A percentile compares a stretch with the other conserved stretches of the same genome.
phyloP scores from a whole-genome alignment of 1,140 invertebrate species.

The Kradibia gibbosae region DNA sequence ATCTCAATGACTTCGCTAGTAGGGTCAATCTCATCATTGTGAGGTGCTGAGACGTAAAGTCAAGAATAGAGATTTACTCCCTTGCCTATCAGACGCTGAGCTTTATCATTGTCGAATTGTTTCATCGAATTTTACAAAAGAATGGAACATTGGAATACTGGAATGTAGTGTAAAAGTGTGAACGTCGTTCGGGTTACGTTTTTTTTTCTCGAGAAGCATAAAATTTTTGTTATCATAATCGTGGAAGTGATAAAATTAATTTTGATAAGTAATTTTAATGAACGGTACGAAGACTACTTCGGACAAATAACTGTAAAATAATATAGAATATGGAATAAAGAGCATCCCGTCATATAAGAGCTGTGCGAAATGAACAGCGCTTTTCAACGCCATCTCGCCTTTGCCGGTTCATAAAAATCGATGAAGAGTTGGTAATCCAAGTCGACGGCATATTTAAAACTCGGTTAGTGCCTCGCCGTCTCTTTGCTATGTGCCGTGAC shows the following conservation, averaged over 20 bases:
- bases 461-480: not conserved
- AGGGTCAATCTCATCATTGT: not conserved
- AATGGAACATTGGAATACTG: slow-evolving; percentile 43
- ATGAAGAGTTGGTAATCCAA: slow-evolving; percentile 16
- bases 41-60: not conserved
- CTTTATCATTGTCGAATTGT: slow-evolving; percentile 25
- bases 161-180: too few relatives aligned
- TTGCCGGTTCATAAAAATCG: not conserved
- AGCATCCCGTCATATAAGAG: too few relatives aligned
- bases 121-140: not conserved
- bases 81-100: slow-evolving; percentile 53
- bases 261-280: too few relatives aligned
- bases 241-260: too few relatives aligned
- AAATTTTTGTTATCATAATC: too few relatives aligned
- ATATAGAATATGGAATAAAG: too few relatives aligned
- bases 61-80: not conserved
- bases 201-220: too few relatives aligned
- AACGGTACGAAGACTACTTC: too few relatives aligned
- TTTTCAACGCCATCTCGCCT: slow-evolving; percentile 1
- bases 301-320: too few relatives aligned
- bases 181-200: too few relatives aligned
- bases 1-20: not conserved
- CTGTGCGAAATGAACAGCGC: too few relatives aligned
- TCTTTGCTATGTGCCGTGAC: not conserved
- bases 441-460: slow-evolving; percentile 23